A percentile compares a stretch with the other conserved stretches of the same genome.
These are phyloP conservation scores for Nymphicus hollandicus DNA, from an alignment of 2,113 vertebrate species.

Conservation along the genomic window DNA sequence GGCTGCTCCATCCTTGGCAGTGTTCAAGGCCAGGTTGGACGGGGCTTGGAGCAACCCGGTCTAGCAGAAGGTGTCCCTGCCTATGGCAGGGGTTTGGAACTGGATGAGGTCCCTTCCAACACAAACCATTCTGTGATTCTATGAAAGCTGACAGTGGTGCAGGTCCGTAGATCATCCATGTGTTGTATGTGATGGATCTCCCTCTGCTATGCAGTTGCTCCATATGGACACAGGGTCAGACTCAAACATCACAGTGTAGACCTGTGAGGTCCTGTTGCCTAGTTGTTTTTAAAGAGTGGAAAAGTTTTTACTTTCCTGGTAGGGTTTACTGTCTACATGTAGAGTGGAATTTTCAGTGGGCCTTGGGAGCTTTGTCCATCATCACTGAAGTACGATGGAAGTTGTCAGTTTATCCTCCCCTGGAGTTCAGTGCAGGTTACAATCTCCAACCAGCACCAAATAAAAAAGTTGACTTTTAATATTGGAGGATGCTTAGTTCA, in stretches of 20 bases:
- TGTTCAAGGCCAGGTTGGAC: neutral
- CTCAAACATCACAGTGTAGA: neutral
- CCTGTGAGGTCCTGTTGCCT: neutral
- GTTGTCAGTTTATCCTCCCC: neutral
- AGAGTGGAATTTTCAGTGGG: neutral
- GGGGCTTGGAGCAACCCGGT: neutral
- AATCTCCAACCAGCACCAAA: neutral
- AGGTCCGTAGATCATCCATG: neutral
- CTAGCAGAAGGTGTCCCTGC: neutral
- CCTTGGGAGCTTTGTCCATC: neutral
- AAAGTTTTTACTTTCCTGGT: neutral
- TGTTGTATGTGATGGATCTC: fast-evolving
- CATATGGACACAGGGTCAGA: fast-evolving
- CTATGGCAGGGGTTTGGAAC: neutral
- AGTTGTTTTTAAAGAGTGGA: neutral
- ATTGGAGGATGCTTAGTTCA: neutral
- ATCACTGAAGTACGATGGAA: neutral
- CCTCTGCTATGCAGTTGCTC: neutral
- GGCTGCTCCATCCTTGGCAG: neutral
- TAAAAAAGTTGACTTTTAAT: neutral
- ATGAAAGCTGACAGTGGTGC: neutral
- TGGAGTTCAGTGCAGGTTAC: neutral
- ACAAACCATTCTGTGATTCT: neutral
- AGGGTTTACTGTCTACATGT: neutral
- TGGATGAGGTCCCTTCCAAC: neutral